These are phyloP conservation scores for Plotosus lineatus DNA, from an alignment of 2,113 vertebrate genomes.

Conservation along the genomic window DNA sequence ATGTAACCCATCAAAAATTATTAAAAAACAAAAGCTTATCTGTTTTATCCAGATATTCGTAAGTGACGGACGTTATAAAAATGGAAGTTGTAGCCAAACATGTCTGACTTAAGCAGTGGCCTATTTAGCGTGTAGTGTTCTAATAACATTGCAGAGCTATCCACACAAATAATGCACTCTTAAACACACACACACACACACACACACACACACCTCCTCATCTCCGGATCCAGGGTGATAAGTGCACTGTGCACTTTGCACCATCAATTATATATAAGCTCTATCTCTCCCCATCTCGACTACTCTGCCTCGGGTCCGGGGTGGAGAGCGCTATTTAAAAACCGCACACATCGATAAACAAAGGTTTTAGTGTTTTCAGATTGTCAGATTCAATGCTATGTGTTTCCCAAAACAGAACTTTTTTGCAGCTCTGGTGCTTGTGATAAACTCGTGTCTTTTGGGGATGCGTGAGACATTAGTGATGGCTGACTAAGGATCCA, in stretches of 20 bases:
- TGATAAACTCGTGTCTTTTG: neutral
- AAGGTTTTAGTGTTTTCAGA: neutral
- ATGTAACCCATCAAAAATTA: too few relatives aligned
- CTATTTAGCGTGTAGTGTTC: constrained; percentile 1
- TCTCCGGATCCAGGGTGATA: constrained; percentile 10
- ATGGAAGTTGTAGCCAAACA: neutral
- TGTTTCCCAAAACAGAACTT: constrained; percentile 8
- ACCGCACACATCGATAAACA: constrained; percentile 11
- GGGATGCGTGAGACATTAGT: constrained; percentile 5
- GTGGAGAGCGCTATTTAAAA: constrained; percentile 33
- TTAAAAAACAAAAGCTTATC: too few relatives aligned
- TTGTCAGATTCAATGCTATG: neutral
- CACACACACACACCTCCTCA: constrained; percentile 3
- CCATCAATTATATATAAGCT: constrained; percentile 40
- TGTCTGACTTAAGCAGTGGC: neutral
- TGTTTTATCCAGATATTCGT: neutral
- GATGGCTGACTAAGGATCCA: constrained; percentile 7
- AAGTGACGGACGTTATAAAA: neutral
- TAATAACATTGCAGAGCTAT: constrained; percentile 31
- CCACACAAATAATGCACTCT: constrained; percentile 10
- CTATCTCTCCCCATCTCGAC: neutral
- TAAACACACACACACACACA: neutral
- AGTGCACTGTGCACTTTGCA: constrained; percentile 30
- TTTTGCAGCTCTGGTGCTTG: neutral
- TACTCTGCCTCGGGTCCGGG: neutral